Evolutionary conservation across 2,797 vertebrate species (phyloP).

Genomic region (Myotis myotis): DNA sequence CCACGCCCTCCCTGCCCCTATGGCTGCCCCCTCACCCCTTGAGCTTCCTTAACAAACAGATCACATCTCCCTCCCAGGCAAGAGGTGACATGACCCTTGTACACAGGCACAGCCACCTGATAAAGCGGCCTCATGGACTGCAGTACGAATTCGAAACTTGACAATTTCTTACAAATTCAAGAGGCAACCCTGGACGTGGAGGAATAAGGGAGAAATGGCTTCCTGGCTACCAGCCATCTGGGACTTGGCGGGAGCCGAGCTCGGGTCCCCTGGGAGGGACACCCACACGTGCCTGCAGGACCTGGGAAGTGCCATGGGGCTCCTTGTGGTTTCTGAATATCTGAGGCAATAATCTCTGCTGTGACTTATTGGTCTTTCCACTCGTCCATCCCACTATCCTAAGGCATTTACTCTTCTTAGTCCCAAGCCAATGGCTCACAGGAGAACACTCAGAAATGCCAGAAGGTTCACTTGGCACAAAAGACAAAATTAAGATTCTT

Average conservation of each 20-base stretch:
- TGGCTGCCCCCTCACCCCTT: conserved; percentile 35
- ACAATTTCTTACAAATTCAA: not conserved
- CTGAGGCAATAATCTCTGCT: not conserved
- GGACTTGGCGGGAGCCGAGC: not conserved
- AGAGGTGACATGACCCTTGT: not conserved
- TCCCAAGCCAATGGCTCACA: not conserved
- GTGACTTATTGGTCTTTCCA: not conserved
- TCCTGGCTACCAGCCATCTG: not conserved
- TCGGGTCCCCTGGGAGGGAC: not conserved
- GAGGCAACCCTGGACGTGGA: not conserved
- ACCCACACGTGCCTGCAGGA: rapidly evolving
- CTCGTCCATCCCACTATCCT: too few species aligned
- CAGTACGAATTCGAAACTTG: rapidly evolving
- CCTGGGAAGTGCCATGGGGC: not conserved
- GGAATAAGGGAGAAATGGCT: not conserved
- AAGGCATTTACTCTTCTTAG: not conserved
- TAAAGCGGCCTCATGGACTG: not conserved
- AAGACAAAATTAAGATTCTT: not conserved
- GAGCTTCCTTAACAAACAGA: conserved; percentile 59
- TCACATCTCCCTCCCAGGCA: not conserved
- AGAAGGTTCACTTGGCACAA: not conserved
- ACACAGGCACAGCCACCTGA: not conserved
- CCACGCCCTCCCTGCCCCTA: conserved; percentile 32
- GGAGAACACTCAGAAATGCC: not conserved
- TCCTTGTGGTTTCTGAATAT: not conserved